Percentiles rank a stretch among this genome's conserved stretches.
phyloP scores from a whole-genome alignment of 2,797 vertebrate genomes.

The Periparus ater region DNA sequence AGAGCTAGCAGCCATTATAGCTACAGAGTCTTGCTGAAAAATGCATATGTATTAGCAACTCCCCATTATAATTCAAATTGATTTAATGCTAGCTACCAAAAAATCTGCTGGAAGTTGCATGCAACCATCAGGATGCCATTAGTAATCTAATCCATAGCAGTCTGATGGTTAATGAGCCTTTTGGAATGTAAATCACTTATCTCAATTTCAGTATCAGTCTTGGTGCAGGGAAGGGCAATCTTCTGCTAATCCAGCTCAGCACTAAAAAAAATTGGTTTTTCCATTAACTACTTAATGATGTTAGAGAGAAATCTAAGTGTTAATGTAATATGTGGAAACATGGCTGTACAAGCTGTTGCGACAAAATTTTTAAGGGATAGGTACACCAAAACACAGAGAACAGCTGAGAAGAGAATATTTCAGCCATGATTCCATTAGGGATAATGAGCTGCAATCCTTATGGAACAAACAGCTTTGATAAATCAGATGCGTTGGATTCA shows the following conservation, averaged over 20 bases:
- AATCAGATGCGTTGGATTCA: background rate
- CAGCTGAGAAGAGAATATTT: background rate
- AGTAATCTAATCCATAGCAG: conserved; percentile 13
- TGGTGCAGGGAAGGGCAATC: background rate
- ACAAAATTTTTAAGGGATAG: background rate
- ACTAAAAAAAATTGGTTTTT: background rate
- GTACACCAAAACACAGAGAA: background rate
- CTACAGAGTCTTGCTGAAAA: background rate
- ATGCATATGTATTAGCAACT: background rate
- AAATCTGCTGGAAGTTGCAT: background rate
- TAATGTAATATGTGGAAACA: background rate
- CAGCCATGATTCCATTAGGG: background rate
- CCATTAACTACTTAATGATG: background rate
- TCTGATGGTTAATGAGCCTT: conserved; percentile 10
- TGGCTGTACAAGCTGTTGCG: background rate
- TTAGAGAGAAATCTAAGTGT: background rate
- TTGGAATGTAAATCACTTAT: conserved; percentile 24
- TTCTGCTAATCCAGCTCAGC: background rate
- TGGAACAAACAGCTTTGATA: background rate
- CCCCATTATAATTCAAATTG: conserved; percentile 1
- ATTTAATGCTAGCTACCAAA: conserved; percentile 32
- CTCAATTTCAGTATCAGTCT: conserved; percentile 38
- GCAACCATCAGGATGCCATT: conserved; percentile 6
- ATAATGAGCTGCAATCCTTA: background rate
- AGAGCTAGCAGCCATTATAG: background rate